phyloP scores from a whole-genome alignment of 2,113 vertebrate genomes.

The Hirundichthys speculiger region DNA sequence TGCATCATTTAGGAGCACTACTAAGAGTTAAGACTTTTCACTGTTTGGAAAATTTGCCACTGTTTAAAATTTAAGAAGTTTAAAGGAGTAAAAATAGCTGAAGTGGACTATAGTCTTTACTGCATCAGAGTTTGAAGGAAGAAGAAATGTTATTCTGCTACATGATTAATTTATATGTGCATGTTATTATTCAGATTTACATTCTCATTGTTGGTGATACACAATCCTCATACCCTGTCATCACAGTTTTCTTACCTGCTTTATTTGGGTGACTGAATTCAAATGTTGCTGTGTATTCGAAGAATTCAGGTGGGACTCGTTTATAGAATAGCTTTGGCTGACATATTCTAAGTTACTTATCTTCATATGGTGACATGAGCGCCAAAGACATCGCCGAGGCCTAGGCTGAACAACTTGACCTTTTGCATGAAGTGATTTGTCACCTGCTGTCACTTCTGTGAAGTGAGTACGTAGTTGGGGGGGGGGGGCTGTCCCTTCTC shows the following conservation, averaged over 20 bases:
- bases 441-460: constrained; percentile 82
- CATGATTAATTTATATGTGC: constrained; percentile 66
- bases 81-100: constrained; percentile 22
- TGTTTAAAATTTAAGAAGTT: constrained; percentile 36
- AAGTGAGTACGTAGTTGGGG: constrained; percentile 76
- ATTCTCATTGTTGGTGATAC: constrained; percentile 66
- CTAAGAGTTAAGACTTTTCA: constrained; percentile 51
- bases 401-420: constrained; percentile 43
- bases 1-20: constrained; percentile 67
- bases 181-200: constrained; percentile 58
- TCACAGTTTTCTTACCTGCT: constrained; percentile 65
- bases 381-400: constrained; percentile 29
- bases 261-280: constrained; percentile 71
- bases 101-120: constrained; percentile 44
- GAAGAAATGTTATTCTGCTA: constrained; percentile 47
- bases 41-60: constrained; percentile 46
- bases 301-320: constrained; percentile 43
- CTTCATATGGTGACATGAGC: constrained; percentile 56
- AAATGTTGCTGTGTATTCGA: constrained; percentile 51
- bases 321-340: constrained; percentile 63
- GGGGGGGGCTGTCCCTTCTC: constrained; percentile 46
- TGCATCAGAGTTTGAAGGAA: constrained; percentile 64
- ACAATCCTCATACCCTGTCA: constrained; percentile 66
- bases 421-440: constrained; percentile 70
- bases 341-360: constrained; percentile 47